Evolutionary conservation across 1,140 invertebrate species (phyloP).

Genomic region (Copidosoma floridanum): DNA sequence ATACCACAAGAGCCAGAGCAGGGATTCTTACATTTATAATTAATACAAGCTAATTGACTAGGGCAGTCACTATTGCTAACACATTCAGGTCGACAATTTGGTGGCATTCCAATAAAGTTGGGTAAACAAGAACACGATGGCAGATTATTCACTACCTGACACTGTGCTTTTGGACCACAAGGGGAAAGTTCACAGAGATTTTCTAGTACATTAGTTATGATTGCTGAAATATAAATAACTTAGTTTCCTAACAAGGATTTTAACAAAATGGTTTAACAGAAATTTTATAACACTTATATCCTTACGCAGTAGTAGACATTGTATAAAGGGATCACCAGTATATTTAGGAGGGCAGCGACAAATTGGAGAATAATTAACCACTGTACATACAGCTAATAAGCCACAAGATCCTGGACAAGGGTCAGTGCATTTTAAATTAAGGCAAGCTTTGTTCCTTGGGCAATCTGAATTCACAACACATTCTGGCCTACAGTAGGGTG

Average conservation of each 20-base stretch:
- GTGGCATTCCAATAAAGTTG: conserved; percentile 64
- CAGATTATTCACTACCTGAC: conserved; percentile 61
- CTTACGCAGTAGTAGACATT: conserved; percentile 61
- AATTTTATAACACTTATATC: conserved; percentile 19
- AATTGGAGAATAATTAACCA: conserved; percentile 50
- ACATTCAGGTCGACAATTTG: conserved; percentile 67
- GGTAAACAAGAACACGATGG: conserved; percentile 67
- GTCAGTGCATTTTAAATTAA: conserved; percentile 59
- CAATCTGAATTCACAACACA: conserved; percentile 60
- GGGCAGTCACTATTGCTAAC: conserved; percentile 67
- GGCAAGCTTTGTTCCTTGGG: conserved; percentile 54
- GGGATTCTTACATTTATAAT: conserved; percentile 68
- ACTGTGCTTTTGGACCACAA: conserved; percentile 66
- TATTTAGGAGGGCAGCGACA: conserved; percentile 48
- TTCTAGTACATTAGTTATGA: conserved; percentile 44
- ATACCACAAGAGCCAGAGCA: conserved; percentile 69
- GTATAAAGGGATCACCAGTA: conserved; percentile 60
- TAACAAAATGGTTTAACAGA: background rate
- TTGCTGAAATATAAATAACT: conserved; percentile 37
- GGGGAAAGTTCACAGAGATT: conserved; percentile 68
- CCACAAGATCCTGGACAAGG: conserved; percentile 63
- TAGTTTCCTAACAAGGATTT: background rate
- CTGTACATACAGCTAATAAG: conserved; percentile 56
- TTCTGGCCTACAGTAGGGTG: conserved; percentile 55
- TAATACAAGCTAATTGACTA: conserved; percentile 66